Conservation (phyloP, 2,797 vertebrate genomes). For the Cottoperca gobio region DNA sequence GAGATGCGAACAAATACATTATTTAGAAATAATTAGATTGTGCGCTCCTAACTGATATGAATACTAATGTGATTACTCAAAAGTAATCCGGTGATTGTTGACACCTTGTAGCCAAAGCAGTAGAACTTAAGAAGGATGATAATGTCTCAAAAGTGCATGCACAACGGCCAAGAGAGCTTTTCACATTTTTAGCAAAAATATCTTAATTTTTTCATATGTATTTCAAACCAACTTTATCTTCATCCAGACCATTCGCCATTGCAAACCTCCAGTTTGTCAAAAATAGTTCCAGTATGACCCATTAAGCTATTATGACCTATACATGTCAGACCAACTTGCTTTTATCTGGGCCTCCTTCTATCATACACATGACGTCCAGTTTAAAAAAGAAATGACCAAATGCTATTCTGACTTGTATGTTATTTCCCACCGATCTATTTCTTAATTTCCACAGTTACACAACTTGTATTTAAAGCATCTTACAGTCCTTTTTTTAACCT, state of each 20-base stretch:
- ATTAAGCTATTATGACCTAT: too few species aligned
- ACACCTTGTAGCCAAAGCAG: background rate
- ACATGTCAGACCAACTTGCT: too few species aligned
- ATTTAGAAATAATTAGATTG: background rate
- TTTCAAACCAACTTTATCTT: background rate
- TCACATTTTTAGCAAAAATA: background rate
- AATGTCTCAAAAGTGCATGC: background rate
- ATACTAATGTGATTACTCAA: background rate
- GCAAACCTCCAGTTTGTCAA: too few species aligned
- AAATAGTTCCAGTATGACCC: too few species aligned
- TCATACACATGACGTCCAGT: too few species aligned
- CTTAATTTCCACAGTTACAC: background rate
- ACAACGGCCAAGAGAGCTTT: background rate
- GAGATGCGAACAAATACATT: background rate
- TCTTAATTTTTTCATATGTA: background rate
- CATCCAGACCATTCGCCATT: too few species aligned
- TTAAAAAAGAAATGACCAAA: too few species aligned
- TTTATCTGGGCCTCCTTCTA: too few species aligned
- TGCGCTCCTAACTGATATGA: background rate
- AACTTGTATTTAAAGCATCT: background rate
- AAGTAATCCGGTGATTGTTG: background rate
- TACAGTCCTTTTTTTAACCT: background rate
- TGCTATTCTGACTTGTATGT: background rate
- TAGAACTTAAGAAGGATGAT: background rate
- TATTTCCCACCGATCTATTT: background rate